Evolutionary conservation across 1,140 invertebrate genomes (phyloP), one percentile per base, ranked within the genome.

Genomic region (Notospermus geniculatus): DNA sequence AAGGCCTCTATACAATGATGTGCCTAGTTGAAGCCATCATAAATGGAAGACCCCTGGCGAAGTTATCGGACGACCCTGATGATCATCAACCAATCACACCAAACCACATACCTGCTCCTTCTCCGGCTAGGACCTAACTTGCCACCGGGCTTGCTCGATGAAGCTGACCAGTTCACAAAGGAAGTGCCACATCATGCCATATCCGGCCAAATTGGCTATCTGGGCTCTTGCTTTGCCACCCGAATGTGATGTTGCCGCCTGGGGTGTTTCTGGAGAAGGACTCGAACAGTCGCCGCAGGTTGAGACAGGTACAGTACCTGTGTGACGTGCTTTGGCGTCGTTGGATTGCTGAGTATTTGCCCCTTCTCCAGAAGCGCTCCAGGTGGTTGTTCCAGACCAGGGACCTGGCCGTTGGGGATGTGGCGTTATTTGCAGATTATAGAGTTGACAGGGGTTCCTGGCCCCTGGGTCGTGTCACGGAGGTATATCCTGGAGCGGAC

Each of bases 291-390:
- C n/a, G n/a, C n/a, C n/a, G n/a, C n/a, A n/a, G n/a, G 41, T 59
- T 29, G 57, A 63, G 39, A 28, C 29, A 43, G 1, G 57, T 60
- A 25, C 43, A 59, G 57, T 60, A 53, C 36, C 57, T 63, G 2
- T 22, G 29, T 19, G 50, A 63, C n/a, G n/a, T 41, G n/a, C 59
- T 63, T 36, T 63, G 62, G 62, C 28, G 32, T 19, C 13, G 57
- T 13, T 63, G 62, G 57, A 59, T 30, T 15, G 59, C 30, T n/a
- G 62, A 59, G 36, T 63, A 63, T 39, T 15, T 63, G 23, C 11
- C 52, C n/a, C 23, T 27, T 19, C 22, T 59, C 4, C 56, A 59
- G 29, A 27, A 39, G 9, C 46, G 62, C 39, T 45, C 59, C 22
- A 63, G 59, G 23, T 59, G 62, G 57, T 23, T 1, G 1, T 41